Base-by-base conservation (phyloP, 2,888 invertebrate genomes). In the Thera britannica region DNA sequence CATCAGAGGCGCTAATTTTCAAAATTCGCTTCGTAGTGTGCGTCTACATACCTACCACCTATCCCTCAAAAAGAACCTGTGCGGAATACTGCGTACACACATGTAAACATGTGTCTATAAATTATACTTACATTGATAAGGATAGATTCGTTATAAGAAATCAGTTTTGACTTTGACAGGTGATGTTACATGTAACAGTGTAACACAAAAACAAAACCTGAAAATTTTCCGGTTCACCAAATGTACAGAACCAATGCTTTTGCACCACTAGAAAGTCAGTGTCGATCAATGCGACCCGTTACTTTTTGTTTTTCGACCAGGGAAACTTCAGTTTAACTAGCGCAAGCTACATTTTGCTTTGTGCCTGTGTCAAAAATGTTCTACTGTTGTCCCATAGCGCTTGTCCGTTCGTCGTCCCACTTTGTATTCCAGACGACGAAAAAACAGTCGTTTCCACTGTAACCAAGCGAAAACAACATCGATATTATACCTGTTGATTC, bases 301-400 rank as follows among this genome's bases (percentile, higher is more conserved):
- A 67, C 59, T 69, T 63, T 69, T 71, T 73, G 72, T 62, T 67
- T 75, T 72, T 62, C 7, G 8, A 54, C 41, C 62, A 48, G 60
- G 65, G 60, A 68, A 72, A 73, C 72, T 75, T 68, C 70, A 67
- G 58, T 46, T 63, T 59, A 67, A 63, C 72, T 65, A 68, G 66
- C 62, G 62, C 64, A 46, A 65, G 58, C 75, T 75, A 70, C 77
- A 73, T 75, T 81, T 57, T 83, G 82, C 84, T 86, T 83, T 84
- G 81, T 83, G 78, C 76, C 72, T 71, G 81, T 82, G 83, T 85
- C 87, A 84, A 84, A 84, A 84, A 80, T 79, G 80, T 80, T 79
- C 74, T 75, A 74, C 79, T 76, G 76, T 75, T 75, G 75, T 77
- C 71, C 69, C 64, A 77, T 75, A 72, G 74, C 75, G 77, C 77